Conservation (phyloP, 2,113 vertebrate species). For the Syngnathus floridae region DNA sequence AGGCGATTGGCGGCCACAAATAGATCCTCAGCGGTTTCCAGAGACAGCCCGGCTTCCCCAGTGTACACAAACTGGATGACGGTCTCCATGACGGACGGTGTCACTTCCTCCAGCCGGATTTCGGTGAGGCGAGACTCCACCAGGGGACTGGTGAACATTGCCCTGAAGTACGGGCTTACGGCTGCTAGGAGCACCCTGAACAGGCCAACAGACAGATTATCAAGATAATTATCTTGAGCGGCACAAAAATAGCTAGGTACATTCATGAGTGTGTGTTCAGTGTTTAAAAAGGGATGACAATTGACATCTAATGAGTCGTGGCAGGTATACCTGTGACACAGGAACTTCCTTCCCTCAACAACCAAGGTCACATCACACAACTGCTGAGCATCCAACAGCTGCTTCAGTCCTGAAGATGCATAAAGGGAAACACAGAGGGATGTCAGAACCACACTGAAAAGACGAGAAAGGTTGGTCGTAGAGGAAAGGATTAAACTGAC, state of each 20-base stretch:
- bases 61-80: constrained; percentile 78
- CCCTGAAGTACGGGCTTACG: constrained; percentile 77
- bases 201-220: background rate
- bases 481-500: background rate
- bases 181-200: constrained; percentile 74
- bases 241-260: too few relatives aligned
- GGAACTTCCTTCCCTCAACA: constrained; percentile 76
- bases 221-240: too few relatives aligned
- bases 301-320: background rate
- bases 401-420: constrained; percentile 66
- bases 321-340: constrained; percentile 71
- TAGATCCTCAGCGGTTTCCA: constrained; percentile 76
- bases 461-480: background rate
- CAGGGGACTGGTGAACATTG: constrained; percentile 79
- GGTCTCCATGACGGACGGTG: constrained; percentile 71
- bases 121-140: constrained; percentile 76
- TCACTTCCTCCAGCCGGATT: constrained; percentile 76
- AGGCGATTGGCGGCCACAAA: constrained; percentile 77
- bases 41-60: constrained; percentile 69
- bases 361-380: constrained; percentile 76
- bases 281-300: too few relatives aligned
- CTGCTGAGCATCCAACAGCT: constrained; percentile 76
- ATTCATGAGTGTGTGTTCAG: too few relatives aligned
- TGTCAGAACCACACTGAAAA: background rate
- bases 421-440: background rate